phyloP scores from a whole-genome alignment of 2,888 invertebrate species.

The Caenorhabditis becei region DNA sequence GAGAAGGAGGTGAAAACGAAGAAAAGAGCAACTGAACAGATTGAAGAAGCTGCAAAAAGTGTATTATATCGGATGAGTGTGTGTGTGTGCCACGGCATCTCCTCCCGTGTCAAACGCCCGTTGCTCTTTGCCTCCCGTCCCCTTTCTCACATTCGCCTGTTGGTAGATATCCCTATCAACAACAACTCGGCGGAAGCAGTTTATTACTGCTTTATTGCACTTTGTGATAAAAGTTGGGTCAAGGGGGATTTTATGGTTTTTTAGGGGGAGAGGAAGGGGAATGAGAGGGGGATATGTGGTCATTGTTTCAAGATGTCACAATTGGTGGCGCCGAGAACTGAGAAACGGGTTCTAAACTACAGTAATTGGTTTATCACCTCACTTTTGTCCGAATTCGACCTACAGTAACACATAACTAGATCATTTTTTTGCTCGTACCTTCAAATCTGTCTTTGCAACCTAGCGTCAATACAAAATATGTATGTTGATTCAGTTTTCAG shows the following conservation, averaged over 20 bases:
- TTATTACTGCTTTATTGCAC: conserved; percentile 9
- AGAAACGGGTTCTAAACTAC: no score
- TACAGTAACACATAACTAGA: no score
- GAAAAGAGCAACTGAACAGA: conserved; percentile 61
- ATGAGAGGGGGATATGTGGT: neutral
- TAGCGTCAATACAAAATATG: neutral
- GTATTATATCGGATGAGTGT: conserved; percentile 57
- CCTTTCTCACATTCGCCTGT: conserved; percentile 17
- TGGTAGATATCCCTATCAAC: conserved; percentile 37
- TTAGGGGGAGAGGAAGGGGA: neutral
- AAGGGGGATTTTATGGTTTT: neutral
- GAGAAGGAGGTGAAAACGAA: conserved; percentile 2
- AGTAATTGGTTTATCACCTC: no score
- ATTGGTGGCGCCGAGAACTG: no score
- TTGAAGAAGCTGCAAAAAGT: conserved; percentile 62
- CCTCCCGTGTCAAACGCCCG: conserved; percentile 35
- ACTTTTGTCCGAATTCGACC: no score
- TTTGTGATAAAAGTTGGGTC: neutral
- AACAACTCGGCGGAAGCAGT: neutral
- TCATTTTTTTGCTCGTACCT: no score
- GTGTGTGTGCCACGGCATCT: conserved; percentile 56
- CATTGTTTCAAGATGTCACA: neutral
- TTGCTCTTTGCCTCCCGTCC: conserved; percentile 37
- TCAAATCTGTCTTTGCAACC: no score
- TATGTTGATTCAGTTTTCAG: no score